A percentile compares a stretch with the other conserved stretches of the same genome.
phyloP scores from a whole-genome alignment of 2,888 invertebrate species.

The Micoletzkya japonica region DNA sequence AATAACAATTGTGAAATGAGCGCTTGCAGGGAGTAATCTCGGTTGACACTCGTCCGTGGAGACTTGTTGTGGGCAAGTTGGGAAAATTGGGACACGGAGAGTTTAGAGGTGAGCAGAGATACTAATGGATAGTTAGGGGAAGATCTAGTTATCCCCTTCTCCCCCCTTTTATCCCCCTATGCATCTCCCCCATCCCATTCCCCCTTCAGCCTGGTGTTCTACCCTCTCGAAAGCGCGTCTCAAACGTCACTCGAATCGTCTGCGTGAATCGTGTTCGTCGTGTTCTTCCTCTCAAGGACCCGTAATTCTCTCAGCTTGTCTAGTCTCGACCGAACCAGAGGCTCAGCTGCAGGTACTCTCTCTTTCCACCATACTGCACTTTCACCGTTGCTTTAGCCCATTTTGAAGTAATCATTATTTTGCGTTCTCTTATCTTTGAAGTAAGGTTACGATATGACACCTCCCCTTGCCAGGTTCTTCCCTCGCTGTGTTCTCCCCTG shows the following conservation, averaged over 20 bases:
- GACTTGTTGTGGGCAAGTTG: constrained; percentile 90
- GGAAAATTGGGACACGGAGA: constrained; percentile 97
- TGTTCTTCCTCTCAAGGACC: constrained; percentile 68
- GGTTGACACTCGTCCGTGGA: constrained; percentile 77
- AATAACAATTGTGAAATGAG: background rate
- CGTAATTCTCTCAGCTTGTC: constrained; percentile 92
- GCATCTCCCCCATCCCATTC: too few species aligned
- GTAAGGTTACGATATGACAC: too few species aligned
- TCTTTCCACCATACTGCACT: too few species aligned
- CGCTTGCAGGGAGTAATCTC: constrained; percentile 69
- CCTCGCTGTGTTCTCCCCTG: background rate
- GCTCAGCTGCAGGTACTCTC: constrained; percentile 49
- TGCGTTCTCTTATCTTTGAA: constrained; percentile 29
- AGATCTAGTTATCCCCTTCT: background rate
- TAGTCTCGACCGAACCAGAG: constrained; percentile 89
- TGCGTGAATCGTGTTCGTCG: constrained; percentile 46
- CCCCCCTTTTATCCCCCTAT: too few species aligned
- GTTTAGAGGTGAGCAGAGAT: constrained; percentile 76
- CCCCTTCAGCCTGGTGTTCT: constrained; percentile 54
- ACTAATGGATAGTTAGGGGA: background rate
- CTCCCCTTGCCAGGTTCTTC: constrained; percentile 29
- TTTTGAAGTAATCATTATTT: too few species aligned
- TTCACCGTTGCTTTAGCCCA: too few species aligned
- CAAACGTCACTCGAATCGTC: constrained; percentile 37
- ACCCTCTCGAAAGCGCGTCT: constrained; percentile 55